phyloP scores from a whole-genome alignment of 2,888 invertebrate species.

The Leptinotarsa peninsularis region DNA sequence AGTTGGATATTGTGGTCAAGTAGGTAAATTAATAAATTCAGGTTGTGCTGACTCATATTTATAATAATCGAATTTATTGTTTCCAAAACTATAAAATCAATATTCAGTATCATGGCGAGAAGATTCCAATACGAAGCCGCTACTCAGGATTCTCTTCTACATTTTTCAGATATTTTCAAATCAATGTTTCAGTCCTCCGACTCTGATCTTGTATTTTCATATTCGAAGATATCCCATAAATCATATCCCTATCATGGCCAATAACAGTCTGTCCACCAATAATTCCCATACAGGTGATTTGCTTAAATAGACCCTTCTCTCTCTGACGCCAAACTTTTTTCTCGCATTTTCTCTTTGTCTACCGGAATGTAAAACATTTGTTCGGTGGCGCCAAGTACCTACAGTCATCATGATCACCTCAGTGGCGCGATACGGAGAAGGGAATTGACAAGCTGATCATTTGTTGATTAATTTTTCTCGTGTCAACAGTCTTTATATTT shows the following conservation, averaged over 20 bases:
- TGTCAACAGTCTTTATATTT: too few species aligned
- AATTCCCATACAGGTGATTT: constrained; percentile 37
- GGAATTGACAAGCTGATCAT: background rate
- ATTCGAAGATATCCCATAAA: background rate
- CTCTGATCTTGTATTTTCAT: background rate
- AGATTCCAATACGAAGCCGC: background rate
- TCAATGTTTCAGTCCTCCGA: background rate
- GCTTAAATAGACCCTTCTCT: constrained; percentile 35
- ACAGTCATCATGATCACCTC: constrained; percentile 9
- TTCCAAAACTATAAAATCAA: too few species aligned
- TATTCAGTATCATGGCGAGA: too few species aligned
- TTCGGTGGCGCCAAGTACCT: constrained; percentile 50
- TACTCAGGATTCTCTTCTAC: too few species aligned
- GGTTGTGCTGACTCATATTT: too few species aligned
- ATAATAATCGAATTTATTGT: too few species aligned
- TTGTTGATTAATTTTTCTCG: too few species aligned
- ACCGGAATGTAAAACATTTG: constrained; percentile 52
- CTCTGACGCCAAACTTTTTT: constrained; percentile 34
- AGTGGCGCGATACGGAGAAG: constrained; percentile 18
- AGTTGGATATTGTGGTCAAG: too few species aligned
- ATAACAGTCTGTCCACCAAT: constrained; percentile 27
- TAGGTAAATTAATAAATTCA: too few species aligned
- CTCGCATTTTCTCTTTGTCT: constrained; percentile 25
- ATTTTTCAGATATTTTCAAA: background rate
- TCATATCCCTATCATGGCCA: constrained; percentile 18